phyloP scores from a whole-genome alignment of 2,888 invertebrate genomes.

The Lepas anatifera region DNA sequence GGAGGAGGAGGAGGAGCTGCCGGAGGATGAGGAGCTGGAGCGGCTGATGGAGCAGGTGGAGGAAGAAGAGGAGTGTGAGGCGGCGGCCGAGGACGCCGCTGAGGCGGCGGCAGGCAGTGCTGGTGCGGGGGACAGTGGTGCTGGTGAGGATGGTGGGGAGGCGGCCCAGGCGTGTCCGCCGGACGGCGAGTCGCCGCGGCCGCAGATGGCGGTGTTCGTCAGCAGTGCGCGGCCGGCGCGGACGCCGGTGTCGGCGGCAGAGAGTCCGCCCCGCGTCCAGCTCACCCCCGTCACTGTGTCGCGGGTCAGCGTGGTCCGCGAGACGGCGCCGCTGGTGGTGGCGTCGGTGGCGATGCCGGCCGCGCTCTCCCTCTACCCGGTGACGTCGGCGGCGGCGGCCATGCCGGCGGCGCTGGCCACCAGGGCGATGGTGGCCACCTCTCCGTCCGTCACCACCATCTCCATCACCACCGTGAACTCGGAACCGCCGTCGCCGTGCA shows the following conservation, averaged over 20 bases:
- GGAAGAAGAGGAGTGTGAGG: constrained; percentile 2
- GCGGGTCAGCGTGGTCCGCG: no score
- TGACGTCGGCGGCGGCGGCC: background rate
- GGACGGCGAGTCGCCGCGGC: background rate
- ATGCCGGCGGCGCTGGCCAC: background rate
- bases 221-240: background rate
- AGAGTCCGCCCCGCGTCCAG: background rate
- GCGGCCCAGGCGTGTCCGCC: background rate
- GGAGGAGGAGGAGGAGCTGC: constrained; percentile 7
- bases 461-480: constrained; percentile 1
- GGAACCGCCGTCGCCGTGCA: background rate
- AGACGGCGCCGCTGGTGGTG: no score
- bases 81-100: background rate
- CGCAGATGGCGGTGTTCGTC: background rate
- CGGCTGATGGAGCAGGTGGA: constrained; percentile 3
- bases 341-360: background rate
- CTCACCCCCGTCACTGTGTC: background rate
- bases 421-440: background rate
- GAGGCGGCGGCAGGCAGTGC: background rate
- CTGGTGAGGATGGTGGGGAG: background rate
- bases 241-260: background rate
- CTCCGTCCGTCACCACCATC: background rate
- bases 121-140: background rate
- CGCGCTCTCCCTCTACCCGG: no score
- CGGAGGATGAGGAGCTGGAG: background rate